phyloP scores from a whole-genome alignment of 1,140 invertebrate genomes.

The Ostrea denselamellosa region DNA sequence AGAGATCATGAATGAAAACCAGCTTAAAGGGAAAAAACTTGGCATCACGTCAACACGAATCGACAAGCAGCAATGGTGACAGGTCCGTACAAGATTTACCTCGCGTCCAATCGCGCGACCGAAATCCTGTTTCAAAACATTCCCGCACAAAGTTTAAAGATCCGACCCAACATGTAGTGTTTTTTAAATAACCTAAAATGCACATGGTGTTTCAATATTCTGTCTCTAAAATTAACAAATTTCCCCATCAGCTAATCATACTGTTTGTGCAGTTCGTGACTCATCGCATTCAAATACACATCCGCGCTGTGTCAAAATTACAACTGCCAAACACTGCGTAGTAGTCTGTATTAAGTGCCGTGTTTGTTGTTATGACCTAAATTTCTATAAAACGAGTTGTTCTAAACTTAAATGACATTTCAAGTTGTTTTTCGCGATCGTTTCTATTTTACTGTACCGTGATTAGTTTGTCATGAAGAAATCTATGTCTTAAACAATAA shows the following conservation, averaged over 20 bases:
- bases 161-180: constrained; percentile 12
- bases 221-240: background rate
- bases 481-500: background rate
- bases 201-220: constrained; percentile 14
- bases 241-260: constrained; percentile 15
- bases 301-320: constrained; percentile 13
- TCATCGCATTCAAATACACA: background rate
- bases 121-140: constrained; percentile 22
- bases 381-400: background rate
- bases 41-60: constrained; percentile 23
- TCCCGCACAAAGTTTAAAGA: constrained; percentile 36
- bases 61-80: background rate
- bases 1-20: constrained; percentile 18
- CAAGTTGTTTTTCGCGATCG: background rate
- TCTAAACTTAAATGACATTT: background rate
- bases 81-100: background rate
- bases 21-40: constrained; percentile 5
- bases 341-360: background rate
- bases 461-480: background rate
- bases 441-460: background rate
- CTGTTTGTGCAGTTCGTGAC: background rate
- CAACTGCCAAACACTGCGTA: background rate
- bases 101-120: constrained; percentile 26
- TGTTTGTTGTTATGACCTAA: constrained; percentile 18
- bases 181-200: constrained; percentile 22